These are phyloP conservation scores for Rhynchotus rufescens DNA, from an alignment of 2,797 vertebrate genomes.

Conservation along the genomic window DNA sequence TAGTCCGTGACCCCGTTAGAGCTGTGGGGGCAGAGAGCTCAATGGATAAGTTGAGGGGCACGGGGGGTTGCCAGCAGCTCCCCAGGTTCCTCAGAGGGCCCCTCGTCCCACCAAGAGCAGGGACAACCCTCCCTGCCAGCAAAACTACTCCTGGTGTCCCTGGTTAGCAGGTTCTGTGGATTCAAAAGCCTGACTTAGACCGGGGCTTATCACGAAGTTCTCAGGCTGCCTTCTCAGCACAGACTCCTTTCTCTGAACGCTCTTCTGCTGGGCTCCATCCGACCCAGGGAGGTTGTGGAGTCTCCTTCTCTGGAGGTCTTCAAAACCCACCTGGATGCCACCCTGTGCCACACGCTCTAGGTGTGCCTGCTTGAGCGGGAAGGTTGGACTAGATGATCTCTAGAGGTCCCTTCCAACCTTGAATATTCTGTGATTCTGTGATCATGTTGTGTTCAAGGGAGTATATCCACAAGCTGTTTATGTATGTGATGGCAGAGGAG, in stretches of 20 bases:
- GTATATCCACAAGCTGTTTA: not conserved
- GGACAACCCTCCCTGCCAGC: no score
- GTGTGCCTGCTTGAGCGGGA: no score
- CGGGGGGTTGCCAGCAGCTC: not conserved
- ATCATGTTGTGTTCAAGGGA: not conserved
- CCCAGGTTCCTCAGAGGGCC: not conserved
- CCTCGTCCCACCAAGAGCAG: not conserved
- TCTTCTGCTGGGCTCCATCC: not conserved
- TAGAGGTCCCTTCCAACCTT: no score
- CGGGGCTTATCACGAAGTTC: not conserved
- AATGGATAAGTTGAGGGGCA: no score
- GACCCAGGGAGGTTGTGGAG: no score
- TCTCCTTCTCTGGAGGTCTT: no score
- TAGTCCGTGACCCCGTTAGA: not conserved
- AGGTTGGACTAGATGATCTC: no score
- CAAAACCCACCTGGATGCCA: no score
- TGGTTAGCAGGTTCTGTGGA: not conserved
- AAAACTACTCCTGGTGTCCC: not conserved
- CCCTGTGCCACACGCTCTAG: no score
- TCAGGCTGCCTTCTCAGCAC: not conserved
- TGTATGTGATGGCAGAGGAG: slow-evolving; percentile 25
- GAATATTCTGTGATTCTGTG: no score
- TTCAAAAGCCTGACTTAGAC: rapidly evolving
- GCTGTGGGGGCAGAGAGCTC: not conserved
- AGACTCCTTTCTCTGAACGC: no score